phyloP scores from a whole-genome alignment of 1,140 invertebrate species.

The Drosophila elegans region DNA sequence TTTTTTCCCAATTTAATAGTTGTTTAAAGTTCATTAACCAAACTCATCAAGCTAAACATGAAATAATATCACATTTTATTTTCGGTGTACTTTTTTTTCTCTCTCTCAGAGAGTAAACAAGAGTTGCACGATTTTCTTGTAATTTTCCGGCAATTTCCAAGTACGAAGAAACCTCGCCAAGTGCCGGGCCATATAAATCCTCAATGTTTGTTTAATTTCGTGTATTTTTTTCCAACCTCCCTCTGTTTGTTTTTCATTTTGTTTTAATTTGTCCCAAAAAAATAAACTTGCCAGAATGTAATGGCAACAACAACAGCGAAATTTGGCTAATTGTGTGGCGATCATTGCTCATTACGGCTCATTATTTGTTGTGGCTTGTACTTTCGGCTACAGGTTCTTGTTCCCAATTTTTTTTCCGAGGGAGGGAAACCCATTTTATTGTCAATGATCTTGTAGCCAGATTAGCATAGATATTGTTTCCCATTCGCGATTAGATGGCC shows the following conservation, averaged over 20 bases:
- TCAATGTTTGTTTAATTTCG: slow-evolving; percentile 81
- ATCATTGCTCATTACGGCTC: slow-evolving; percentile 81
- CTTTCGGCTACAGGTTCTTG: slow-evolving; percentile 71
- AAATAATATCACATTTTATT: too few relatives aligned
- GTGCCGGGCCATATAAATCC: slow-evolving; percentile 65
- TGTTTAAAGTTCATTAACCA: too few relatives aligned
- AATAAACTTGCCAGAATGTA: slow-evolving; percentile 55
- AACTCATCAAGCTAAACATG: too few relatives aligned
- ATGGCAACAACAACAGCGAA: slow-evolving; percentile 43
- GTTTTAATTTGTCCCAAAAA: slow-evolving; percentile 75
- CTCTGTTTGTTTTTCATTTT: slow-evolving; percentile 55
- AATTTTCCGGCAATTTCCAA: slow-evolving; percentile 76
- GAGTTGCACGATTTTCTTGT: slow-evolving; percentile 82
- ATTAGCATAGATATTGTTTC: slow-evolving; percentile 82
- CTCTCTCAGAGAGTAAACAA: slow-evolving; percentile 65
- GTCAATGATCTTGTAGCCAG: slow-evolving; percentile 79
- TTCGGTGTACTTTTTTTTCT: slow-evolving; percentile 2
- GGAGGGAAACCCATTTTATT: slow-evolving; percentile 68
- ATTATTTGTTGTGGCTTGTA: slow-evolving; percentile 66
- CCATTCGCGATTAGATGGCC: slow-evolving; percentile 77
- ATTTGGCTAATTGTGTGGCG: slow-evolving; percentile 80
- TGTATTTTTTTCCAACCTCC: slow-evolving; percentile 42
- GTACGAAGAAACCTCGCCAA: slow-evolving; percentile 40
- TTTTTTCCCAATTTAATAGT: too few relatives aligned
- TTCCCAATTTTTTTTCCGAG: slow-evolving; percentile 54